phyloP scores from a whole-genome alignment of 2,797 vertebrate species.

The Mus minutoides region DNA sequence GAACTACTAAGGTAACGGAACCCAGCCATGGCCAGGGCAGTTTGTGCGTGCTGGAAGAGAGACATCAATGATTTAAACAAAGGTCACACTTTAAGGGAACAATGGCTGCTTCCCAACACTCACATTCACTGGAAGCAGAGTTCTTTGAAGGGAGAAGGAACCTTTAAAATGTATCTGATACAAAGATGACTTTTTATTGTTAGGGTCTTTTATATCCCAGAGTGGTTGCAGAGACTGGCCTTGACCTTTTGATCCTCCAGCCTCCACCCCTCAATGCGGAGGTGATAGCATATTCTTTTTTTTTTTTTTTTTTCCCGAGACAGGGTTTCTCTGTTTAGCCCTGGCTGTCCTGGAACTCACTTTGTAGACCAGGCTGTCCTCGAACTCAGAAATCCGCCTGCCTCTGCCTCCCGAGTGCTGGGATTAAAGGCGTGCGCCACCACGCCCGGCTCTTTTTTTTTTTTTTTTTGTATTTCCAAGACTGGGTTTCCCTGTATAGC shows the following conservation, averaged over 20 bases:
- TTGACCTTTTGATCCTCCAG: neutral
- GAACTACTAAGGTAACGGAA: neutral
- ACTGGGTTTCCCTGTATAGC: too few relatives aligned
- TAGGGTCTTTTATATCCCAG: neutral
- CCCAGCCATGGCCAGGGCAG: neutral
- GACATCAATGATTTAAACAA: neutral
- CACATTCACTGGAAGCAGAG: neutral
- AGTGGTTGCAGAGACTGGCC: neutral
- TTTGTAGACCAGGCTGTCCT: too few relatives aligned
- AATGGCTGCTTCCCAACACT: neutral
- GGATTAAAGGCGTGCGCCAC: too few relatives aligned
- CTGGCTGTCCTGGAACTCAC: too few relatives aligned
- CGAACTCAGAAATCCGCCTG: too few relatives aligned
- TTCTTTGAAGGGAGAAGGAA: too few relatives aligned
- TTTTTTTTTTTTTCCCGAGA: too few relatives aligned
- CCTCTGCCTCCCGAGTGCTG: too few relatives aligned
- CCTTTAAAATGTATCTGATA: neutral
- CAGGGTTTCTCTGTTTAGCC: too few relatives aligned
- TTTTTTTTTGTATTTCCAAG: too few relatives aligned
- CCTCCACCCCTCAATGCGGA: too few relatives aligned
- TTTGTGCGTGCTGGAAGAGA: neutral
- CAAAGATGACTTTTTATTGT: neutral
- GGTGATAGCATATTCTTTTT: neutral
- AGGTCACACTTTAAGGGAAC: neutral
- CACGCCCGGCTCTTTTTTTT: too few relatives aligned